Conservation (phyloP, 2,113 vertebrate genomes). For the Pyrgilauda ruficollis region DNA sequence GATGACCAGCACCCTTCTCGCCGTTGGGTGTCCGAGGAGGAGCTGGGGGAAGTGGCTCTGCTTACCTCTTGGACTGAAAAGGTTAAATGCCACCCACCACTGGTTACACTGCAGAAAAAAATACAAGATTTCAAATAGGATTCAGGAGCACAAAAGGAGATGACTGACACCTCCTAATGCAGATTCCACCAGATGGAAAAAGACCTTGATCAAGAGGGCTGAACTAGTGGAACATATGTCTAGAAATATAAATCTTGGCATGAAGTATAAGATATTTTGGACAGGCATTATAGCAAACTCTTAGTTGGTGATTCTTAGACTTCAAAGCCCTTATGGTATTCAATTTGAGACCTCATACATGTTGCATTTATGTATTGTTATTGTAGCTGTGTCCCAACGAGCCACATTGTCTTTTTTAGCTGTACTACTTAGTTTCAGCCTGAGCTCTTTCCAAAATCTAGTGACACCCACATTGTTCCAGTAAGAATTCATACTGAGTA, state of each 20-base stretch:
- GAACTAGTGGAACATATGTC: not conserved
- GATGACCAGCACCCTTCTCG: not conserved
- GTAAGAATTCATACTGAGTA: not conserved
- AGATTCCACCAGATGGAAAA: not conserved
- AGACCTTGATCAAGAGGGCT: not conserved
- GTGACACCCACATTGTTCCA: not conserved
- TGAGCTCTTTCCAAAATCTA: not conserved
- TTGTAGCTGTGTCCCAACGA: not conserved
- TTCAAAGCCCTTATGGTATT: not conserved
- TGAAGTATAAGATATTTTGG: not conserved
- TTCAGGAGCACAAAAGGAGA: not conserved
- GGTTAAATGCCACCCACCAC: not conserved
- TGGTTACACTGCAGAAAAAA: not conserved
- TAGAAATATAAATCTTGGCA: not conserved
- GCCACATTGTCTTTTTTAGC: not conserved
- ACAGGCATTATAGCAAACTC: not conserved
- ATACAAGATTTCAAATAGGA: not conserved
- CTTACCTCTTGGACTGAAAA: not conserved
- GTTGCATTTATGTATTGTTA: not conserved
- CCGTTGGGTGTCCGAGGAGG: rapidly evolving
- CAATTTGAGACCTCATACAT: not conserved
- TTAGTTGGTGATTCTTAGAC: not conserved
- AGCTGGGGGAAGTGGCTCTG: not conserved
- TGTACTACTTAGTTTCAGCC: not conserved
- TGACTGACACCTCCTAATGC: not conserved